A percentile compares a stretch with the other conserved stretches of the same genome.
Conservation (phyloP, 2,888 invertebrate species). For the Pandemis heparana region DNA sequence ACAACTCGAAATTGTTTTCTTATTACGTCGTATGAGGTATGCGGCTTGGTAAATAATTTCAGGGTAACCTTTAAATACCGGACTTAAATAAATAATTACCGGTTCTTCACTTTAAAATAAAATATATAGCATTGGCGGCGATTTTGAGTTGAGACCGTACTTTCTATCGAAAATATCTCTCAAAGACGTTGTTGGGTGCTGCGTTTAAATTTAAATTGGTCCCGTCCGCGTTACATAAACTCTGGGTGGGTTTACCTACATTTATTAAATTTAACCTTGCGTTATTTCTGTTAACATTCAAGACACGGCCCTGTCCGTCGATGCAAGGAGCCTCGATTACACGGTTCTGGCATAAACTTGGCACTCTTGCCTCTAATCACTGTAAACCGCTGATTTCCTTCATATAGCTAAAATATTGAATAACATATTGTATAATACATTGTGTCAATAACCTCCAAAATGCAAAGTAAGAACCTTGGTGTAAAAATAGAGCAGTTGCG, state of each 20-base stretch:
- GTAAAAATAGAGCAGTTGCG: conserved; percentile 78
- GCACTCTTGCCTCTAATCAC: conserved; percentile 55
- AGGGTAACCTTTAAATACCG: conserved; percentile 23
- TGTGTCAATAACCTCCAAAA: conserved; percentile 84
- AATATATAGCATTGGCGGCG: not conserved
- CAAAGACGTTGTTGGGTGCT: conserved; percentile 4
- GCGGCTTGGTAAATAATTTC: conserved; percentile 26
- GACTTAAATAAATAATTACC: not conserved
- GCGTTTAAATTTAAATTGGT: conserved; percentile 13
- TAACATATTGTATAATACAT: conserved; percentile 72
- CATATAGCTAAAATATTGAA: conserved; percentile 59
- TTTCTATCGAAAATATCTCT: not conserved
- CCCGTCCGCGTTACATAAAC: conserved; percentile 15
- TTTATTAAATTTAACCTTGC: conserved; percentile 55
- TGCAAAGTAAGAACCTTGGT: conserved; percentile 80
- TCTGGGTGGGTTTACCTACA: conserved; percentile 11
- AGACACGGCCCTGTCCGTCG: conserved; percentile 33
- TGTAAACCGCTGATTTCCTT: conserved; percentile 57
- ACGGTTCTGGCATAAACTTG: conserved; percentile 72
- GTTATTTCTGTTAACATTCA: conserved; percentile 66
- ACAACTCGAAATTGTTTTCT: conserved; percentile 20
- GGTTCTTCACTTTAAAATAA: too few relatives aligned
- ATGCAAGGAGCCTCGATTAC: conserved; percentile 25
- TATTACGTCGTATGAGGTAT: conserved; percentile 34
- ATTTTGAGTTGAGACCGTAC: conserved; percentile 6